Evolutionary conservation across 1,140 invertebrate genomes (phyloP).

Genomic region (Pachypeltis micranthus): DNA sequence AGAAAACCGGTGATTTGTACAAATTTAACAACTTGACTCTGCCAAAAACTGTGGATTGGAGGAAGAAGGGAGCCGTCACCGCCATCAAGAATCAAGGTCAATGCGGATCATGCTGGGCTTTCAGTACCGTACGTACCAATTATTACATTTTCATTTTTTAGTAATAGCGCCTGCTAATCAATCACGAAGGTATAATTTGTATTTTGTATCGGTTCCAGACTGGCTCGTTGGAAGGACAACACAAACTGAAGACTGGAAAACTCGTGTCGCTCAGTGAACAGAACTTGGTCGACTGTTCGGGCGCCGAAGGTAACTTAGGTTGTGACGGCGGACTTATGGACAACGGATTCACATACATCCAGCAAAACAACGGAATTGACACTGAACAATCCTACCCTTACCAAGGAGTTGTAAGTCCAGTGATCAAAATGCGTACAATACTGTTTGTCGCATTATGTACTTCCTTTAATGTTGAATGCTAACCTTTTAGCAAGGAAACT

Average conservation of each 20-base stretch:
- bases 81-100: conserved; percentile 83
- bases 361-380: conserved; percentile 78
- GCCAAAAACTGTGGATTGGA: conserved; percentile 61
- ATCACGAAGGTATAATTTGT: too few relatives aligned
- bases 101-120: conserved; percentile 58
- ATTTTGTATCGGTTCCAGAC: conserved; percentile 52
- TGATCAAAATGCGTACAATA: too few relatives aligned
- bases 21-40: neutral
- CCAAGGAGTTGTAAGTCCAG: conserved; percentile 27
- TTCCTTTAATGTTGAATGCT: too few relatives aligned
- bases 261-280: conserved; percentile 91
- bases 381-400: conserved; percentile 88
- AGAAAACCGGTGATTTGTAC: neutral
- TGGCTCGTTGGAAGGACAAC: conserved; percentile 88
- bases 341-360: conserved; percentile 82
- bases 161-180: too few relatives aligned
- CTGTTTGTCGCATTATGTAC: too few relatives aligned
- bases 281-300: conserved; percentile 91
- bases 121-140: conserved; percentile 41
- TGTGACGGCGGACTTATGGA: conserved; percentile 95
- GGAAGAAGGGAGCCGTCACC: conserved; percentile 74
- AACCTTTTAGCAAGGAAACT: conserved; percentile 46
- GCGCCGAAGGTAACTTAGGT: conserved; percentile 82
- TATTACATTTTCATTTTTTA: too few relatives aligned
- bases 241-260: conserved; percentile 70